Conservation (phyloP, 2,113 vertebrate species). For the Sula dactylatra region DNA sequence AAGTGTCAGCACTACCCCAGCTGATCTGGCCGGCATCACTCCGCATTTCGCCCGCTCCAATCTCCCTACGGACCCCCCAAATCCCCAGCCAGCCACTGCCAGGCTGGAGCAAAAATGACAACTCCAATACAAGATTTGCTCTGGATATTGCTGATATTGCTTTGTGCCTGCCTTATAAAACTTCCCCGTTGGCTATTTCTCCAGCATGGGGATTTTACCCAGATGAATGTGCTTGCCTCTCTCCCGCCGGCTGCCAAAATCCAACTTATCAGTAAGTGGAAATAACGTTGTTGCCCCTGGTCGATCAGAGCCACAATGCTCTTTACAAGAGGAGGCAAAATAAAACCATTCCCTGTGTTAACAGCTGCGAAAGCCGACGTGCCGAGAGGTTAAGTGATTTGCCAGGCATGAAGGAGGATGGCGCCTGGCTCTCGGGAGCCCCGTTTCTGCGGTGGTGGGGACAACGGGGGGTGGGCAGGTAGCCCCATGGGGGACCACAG, state of each 20-base stretch:
- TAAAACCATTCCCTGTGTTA: background rate
- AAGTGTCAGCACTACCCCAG: background rate
- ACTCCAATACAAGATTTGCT: slow-evolving; percentile 26
- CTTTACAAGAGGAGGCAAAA: background rate
- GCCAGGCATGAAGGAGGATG: background rate
- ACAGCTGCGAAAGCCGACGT: background rate
- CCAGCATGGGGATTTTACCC: slow-evolving; percentile 26
- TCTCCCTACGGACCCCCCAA: background rate
- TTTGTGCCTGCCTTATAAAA: slow-evolving; percentile 44
- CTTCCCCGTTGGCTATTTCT: slow-evolving; percentile 41
- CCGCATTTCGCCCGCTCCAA: background rate
- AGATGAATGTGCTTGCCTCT: slow-evolving; percentile 16
- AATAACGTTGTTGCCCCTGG: background rate
- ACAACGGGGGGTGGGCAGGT: accelerated
- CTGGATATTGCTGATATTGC: slow-evolving; percentile 56
- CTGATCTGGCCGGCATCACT: background rate
- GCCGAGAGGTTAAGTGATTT: slow-evolving; percentile 44
- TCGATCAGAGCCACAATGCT: background rate
- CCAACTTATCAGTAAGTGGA: slow-evolving; percentile 25
- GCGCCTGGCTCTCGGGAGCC: background rate
- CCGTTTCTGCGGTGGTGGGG: background rate
- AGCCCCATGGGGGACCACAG: accelerated
- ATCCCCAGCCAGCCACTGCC: background rate
- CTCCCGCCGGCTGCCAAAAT: slow-evolving; percentile 9
- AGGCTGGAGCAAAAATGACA: background rate